A percentile compares a stretch with the other conserved stretches of the same genome.
These are phyloP conservation scores for Mantis religiosa DNA, from an alignment of 2,888 invertebrate genomes.

Conservation along the genomic window DNA sequence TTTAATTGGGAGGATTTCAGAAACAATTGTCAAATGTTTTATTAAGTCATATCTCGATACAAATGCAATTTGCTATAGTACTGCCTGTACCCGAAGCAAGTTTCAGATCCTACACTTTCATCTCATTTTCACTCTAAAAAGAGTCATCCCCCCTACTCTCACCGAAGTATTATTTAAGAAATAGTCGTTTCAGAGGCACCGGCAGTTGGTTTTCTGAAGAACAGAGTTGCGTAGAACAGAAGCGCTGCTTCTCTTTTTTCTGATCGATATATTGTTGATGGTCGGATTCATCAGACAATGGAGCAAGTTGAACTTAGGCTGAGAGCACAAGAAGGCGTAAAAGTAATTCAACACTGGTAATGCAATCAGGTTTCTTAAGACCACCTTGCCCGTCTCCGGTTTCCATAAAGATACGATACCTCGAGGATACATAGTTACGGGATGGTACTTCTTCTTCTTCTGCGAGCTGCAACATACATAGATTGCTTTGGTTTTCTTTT, in stretches of 20 bases:
- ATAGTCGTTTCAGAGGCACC: too few relatives aligned
- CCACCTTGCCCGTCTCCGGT: not conserved
- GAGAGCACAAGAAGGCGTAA: not conserved
- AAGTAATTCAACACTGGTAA: not conserved
- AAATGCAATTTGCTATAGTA: too few relatives aligned
- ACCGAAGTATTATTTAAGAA: too few relatives aligned
- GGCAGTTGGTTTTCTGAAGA: not conserved
- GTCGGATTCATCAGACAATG: not conserved
- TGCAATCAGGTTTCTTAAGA: not conserved
- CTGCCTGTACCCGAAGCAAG: too few relatives aligned
- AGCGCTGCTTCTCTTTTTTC: too few relatives aligned
- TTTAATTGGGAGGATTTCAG: too few relatives aligned
- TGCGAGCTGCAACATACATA: not conserved
- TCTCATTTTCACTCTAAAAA: too few relatives aligned
- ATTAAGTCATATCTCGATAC: too few relatives aligned
- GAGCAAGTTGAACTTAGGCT: not conserved
- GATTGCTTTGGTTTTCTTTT: too few relatives aligned
- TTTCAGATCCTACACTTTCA: too few relatives aligned
- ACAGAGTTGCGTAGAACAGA: not conserved
- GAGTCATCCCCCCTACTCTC: too few relatives aligned
- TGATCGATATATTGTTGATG: not conserved
- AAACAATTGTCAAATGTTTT: too few relatives aligned
- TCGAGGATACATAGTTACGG: not conserved
- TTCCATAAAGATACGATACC: not conserved
- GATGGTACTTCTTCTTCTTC: not conserved